Evolutionary conservation across 2,888 invertebrate species (phyloP).

Genomic region (Aphodius sticticus): DNA sequence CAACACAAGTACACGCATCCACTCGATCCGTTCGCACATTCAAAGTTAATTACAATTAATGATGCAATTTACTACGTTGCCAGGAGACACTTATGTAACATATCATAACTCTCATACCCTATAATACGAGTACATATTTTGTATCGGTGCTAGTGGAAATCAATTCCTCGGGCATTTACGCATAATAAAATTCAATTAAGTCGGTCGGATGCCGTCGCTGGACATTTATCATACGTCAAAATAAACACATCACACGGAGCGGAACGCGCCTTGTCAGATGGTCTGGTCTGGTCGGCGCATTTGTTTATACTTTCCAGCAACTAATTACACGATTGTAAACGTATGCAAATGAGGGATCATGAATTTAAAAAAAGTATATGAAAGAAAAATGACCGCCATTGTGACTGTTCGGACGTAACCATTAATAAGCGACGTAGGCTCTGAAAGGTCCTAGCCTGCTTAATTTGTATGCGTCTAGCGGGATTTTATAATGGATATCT

Average conservation of each 20-base stretch:
- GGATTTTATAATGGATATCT: too few relatives aligned
- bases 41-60: conserved; percentile 4
- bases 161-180: neutral
- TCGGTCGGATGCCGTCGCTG: neutral
- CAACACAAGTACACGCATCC: neutral
- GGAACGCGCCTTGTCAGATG: neutral
- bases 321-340: neutral
- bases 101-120: neutral
- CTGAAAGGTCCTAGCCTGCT: neutral
- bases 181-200: neutral
- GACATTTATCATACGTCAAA: neutral
- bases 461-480: neutral
- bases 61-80: neutral
- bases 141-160: neutral
- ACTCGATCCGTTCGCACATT: neutral
- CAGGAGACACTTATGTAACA: neutral
- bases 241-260: neutral
- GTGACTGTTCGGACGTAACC: neutral
- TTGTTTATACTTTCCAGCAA: neutral
- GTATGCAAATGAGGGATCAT: neutral
- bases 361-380: neutral
- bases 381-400: neutral
- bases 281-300: neutral
- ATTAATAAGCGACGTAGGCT: neutral
- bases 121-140: neutral